A percentile compares a stretch with the other conserved stretches of the same genome.
phyloP scores from a whole-genome alignment of 2,888 invertebrate species.

The Matsumyia berberina region DNA sequence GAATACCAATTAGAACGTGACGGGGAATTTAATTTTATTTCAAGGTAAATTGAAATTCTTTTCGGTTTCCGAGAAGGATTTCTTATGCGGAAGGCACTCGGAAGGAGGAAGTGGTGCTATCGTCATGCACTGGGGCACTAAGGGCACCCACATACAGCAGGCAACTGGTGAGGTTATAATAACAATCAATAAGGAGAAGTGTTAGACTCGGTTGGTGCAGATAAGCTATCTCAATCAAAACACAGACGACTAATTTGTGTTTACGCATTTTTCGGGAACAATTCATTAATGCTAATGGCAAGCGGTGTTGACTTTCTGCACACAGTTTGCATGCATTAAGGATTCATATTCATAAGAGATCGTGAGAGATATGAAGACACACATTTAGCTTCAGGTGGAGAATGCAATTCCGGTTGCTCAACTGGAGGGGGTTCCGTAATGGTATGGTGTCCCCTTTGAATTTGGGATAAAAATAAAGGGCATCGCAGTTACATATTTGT shows the following conservation, averaged over 20 bases:
- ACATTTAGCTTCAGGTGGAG: no score
- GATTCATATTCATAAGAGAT: neutral
- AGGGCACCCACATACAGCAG: neutral
- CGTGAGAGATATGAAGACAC: no score
- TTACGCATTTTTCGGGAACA: neutral
- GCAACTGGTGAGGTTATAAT: neutral
- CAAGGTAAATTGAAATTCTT: constrained; percentile 60
- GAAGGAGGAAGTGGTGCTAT: constrained; percentile 1
- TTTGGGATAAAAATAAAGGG: no score
- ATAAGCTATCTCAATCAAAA: constrained; percentile 51
- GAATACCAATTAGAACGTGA: constrained; percentile 67
- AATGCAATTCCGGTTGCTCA: no score
- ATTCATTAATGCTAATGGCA: constrained; percentile 23
- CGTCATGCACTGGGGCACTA: constrained; percentile 2
- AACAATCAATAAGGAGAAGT: constrained; percentile 39
- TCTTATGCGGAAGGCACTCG: neutral
- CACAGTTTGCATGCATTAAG: neutral
- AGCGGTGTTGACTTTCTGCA: neutral
- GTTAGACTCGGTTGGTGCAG: constrained; percentile 10
- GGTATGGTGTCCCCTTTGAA: no score
- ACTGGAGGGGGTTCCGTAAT: no score
- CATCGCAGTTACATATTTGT: no score
- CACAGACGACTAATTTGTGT: constrained; percentile 8
- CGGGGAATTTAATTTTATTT: constrained; percentile 56
- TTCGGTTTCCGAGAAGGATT: constrained; percentile 35